These are phyloP conservation scores for Salarias fasciatus DNA, from an alignment of 2,797 vertebrate genomes.

Conservation along the genomic window DNA sequence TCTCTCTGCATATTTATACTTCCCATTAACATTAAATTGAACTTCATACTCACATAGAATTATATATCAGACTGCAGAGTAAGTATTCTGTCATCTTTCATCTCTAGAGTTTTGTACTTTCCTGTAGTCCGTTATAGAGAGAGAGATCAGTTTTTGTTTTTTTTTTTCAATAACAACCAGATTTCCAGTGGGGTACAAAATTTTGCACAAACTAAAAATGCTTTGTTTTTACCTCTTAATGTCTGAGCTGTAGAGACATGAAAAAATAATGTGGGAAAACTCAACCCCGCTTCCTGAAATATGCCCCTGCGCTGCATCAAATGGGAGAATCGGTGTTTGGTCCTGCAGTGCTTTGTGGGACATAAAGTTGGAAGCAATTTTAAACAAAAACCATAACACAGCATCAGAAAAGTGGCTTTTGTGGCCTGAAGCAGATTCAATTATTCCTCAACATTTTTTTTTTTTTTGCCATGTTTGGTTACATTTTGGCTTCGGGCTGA, in stretches of 20 bases:
- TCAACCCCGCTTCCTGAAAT: not conserved
- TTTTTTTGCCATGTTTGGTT: not conserved
- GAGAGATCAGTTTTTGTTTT: conserved; percentile 13
- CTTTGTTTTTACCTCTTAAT: conserved; percentile 12
- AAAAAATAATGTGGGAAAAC: not conserved
- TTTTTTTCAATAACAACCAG: conserved; percentile 14
- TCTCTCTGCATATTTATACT: too few relatives aligned
- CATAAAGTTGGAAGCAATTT: too few relatives aligned
- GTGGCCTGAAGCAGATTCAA: too few relatives aligned
- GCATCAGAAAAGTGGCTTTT: too few relatives aligned
- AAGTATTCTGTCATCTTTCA: too few relatives aligned
- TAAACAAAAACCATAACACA: too few relatives aligned
- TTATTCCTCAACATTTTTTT: too few relatives aligned
- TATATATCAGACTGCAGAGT: too few relatives aligned
- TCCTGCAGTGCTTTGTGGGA: not conserved
- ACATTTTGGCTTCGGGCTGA: not conserved
- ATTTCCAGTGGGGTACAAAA: conserved; percentile 23
- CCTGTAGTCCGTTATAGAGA: too few relatives aligned
- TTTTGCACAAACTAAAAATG: conserved; percentile 19
- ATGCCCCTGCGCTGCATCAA: not conserved
- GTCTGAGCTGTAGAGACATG: not conserved
- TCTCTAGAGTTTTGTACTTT: too few relatives aligned
- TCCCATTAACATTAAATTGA: too few relatives aligned
- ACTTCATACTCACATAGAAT: too few relatives aligned
- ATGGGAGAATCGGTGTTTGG: not conserved